Conservation (phyloP, 2,888 invertebrate species). For the Pristionchus arcanus region DNA sequence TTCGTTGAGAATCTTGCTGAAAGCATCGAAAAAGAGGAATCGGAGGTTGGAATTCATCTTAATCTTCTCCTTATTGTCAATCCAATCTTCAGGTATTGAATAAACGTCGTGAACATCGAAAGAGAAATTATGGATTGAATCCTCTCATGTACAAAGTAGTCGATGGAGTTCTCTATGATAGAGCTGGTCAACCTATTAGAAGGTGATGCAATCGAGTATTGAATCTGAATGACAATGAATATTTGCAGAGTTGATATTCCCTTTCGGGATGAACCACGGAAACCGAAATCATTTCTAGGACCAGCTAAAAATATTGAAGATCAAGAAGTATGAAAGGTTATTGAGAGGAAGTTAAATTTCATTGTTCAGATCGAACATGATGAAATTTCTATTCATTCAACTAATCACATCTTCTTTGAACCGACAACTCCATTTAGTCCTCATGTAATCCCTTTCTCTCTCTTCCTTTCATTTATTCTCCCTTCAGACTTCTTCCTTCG, state of each 20-base stretch:
- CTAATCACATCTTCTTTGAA: neutral
- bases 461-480: neutral
- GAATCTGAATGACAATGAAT: neutral
- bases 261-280: slow-evolving; percentile 8
- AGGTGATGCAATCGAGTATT: neutral
- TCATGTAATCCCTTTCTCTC: neutral
- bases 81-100: neutral
- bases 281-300: neutral
- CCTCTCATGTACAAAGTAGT: slow-evolving; percentile 51
- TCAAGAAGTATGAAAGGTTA: neutral
- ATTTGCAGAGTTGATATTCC: slow-evolving; percentile 7
- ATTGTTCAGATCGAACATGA: neutral
- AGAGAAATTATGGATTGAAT: slow-evolving; percentile 48
- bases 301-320: neutral
- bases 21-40: slow-evolving; percentile 42
- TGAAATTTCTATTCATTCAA: slow-evolving; percentile 7
- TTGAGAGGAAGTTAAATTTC: neutral
- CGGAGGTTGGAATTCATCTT: neutral
- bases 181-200: slow-evolving; percentile 40
- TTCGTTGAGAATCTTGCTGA: slow-evolving; percentile 47
- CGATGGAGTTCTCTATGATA: slow-evolving; percentile 51
- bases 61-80: neutral
- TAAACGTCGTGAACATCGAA: slow-evolving; percentile 10
- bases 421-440: neutral
- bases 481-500: slow-evolving; percentile 14